Evolutionary conservation across 2,113 vertebrate genomes (phyloP), one percentile per base, ranked within the genome.

Genomic region (Rhagologus leucostigma): DNA sequence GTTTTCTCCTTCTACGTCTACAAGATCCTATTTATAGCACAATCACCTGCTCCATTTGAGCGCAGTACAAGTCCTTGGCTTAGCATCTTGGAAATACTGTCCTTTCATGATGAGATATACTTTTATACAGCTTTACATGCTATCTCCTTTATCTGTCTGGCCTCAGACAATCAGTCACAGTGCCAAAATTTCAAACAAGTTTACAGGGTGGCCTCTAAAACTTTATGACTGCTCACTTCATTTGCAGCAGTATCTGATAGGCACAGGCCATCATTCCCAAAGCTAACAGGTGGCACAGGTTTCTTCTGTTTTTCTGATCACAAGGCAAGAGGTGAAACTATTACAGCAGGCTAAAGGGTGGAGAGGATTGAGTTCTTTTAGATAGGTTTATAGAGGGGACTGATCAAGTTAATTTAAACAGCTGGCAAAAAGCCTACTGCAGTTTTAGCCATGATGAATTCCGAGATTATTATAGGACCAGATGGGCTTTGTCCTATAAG

Each of bases 401-500:
- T 73, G 80, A 77, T 87, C 52, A 86, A 71, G 55, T 78, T 86
- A 89, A 89, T 95, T 91, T 92, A 81, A 96, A 92, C 33, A 78
- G 42, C 76, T 93, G 80, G 83, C 76, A 84, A 90, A 93, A 93
- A 73, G 26, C 49, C 68, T 68, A 50, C 21, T 81, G 60, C 56
- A 86, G 73, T 84, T 93, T 94, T 68, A 84, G 60, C 76, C 62
- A 55, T 68, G 64, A 93, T 78, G 90, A 78, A 96, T 93, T 81
- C 65, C 87, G 73, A 89, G 32, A 78, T 90, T 90, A 82, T 96
- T 89, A 76, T 52, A 89, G 85, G 80, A 84, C 92, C 93, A 97
- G 95, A 97, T 96, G 95, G 92, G 86, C 73, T 92, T 95, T 94
- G 86, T 96, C 92, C 93, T 92, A 69, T 96, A 94, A 94, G 73